Evolutionary conservation across 1,140 invertebrate genomes (phyloP).

Genomic region (Lordiphosa stackelbergi): DNA sequence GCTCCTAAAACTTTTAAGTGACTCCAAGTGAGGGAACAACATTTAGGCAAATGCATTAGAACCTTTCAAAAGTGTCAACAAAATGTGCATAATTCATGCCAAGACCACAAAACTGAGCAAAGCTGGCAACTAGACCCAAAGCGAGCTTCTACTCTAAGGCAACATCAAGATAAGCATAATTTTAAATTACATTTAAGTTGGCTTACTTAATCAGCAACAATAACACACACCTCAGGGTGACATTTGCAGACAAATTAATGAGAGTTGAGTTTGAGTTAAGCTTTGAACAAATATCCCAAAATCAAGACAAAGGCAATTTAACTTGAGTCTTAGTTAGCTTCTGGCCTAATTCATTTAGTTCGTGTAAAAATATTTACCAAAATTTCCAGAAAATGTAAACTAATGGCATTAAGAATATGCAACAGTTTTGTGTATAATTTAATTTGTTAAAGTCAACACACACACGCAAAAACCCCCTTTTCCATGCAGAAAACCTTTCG

Average conservation of each 20-base stretch:
- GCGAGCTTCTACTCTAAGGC: background rate
- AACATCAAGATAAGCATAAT: conserved; percentile 23
- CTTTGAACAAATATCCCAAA: background rate
- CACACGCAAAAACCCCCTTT: background rate
- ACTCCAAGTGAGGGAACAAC: too few relatives aligned
- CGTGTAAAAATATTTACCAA: conserved; percentile 53
- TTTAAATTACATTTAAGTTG: conserved; percentile 40
- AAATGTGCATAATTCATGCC: conserved; percentile 15
- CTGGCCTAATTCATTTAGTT: conserved; percentile 48
- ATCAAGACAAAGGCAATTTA: conserved; percentile 38
- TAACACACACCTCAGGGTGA: conserved; percentile 16
- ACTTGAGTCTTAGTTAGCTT: conserved; percentile 53
- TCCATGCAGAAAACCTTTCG: conserved; percentile 28
- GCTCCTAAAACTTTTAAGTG: too few relatives aligned
- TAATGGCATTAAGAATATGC: conserved; percentile 19
- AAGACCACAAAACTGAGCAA: background rate
- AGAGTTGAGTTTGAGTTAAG: conserved; percentile 4
- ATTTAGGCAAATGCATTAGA: conserved; percentile 17
- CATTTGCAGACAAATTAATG: conserved; percentile 11
- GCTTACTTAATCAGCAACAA: conserved; percentile 41
- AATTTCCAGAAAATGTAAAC: conserved; percentile 46
- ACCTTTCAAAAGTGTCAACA: conserved; percentile 22
- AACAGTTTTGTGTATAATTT: conserved; percentile 3
- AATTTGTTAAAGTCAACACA: conserved; percentile 7
- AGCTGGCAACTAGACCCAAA: conserved; percentile 11